A percentile compares a stretch with the other conserved stretches of the same genome.
These are phyloP conservation scores for Alcedo quadribrachys DNA, from an alignment of 2,797 vertebrate species.

Conservation along the genomic window DNA sequence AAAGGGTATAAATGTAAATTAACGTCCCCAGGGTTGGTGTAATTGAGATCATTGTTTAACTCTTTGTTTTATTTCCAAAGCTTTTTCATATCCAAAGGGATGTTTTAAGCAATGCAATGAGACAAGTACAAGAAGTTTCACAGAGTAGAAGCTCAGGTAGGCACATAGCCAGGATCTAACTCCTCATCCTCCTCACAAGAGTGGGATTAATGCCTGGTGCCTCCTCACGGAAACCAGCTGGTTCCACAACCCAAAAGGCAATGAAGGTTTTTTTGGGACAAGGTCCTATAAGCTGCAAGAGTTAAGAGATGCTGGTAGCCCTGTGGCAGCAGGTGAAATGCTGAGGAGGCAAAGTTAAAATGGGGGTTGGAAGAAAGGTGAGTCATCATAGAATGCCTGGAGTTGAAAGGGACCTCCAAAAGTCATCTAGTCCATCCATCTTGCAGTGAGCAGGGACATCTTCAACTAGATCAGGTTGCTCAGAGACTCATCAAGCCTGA, in stretches of 20 bases:
- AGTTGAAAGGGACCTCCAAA: too few relatives aligned
- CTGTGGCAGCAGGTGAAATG: background rate
- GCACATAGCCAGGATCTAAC: background rate
- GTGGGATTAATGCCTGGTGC: fast-evolving
- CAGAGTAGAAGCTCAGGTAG: background rate
- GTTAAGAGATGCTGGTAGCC: background rate
- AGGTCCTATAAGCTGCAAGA: background rate
- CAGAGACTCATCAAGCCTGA: too few relatives aligned
- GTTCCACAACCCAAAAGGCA: fast-evolving
- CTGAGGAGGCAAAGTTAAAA: background rate
- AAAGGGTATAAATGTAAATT: background rate
- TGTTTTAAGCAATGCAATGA: background rate
- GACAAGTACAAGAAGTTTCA: background rate
- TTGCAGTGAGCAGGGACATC: too few relatives aligned
- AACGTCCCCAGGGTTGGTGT: background rate
- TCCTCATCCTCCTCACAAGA: background rate
- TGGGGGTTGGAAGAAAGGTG: fast-evolving
- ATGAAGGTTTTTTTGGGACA: fast-evolving
- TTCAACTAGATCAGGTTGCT: too few relatives aligned
- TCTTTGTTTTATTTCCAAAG: background rate
- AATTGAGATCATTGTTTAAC: background rate
- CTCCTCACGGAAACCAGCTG: fast-evolving
- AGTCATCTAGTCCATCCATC: too few relatives aligned
- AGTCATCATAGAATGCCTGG: background rate
- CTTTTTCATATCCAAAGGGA: background rate